Evolutionary conservation across 2,888 invertebrate genomes (phyloP).

Genomic region (Sphecodes monilicornis): DNA sequence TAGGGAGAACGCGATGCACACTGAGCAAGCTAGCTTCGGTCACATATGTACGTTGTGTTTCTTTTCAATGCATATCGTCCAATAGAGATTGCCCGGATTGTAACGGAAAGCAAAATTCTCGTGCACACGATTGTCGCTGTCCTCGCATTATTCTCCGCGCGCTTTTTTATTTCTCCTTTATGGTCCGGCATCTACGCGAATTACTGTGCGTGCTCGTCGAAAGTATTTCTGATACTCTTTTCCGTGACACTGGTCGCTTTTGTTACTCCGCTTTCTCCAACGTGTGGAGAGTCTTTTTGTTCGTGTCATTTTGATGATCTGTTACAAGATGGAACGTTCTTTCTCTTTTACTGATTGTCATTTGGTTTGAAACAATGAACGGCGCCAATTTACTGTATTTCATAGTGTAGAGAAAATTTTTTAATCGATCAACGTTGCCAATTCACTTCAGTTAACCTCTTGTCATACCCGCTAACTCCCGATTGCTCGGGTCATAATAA

Average conservation of each 20-base stretch:
- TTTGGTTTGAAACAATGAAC: too few relatives aligned
- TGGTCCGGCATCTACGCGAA: constrained; percentile 9
- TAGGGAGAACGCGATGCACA: constrained; percentile 32
- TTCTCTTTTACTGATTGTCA: too few relatives aligned
- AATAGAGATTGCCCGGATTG: constrained; percentile 63
- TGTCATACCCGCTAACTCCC: too few relatives aligned
- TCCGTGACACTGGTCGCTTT: not conserved
- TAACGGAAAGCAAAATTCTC: constrained; percentile 54
- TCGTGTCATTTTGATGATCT: not conserved
- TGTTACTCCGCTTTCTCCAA: not conserved
- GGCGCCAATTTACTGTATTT: too few relatives aligned
- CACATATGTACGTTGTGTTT: constrained; percentile 50
- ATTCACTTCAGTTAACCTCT: too few relatives aligned
- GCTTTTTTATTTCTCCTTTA: constrained; percentile 22
- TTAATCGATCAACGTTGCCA: too few relatives aligned
- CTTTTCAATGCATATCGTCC: constrained; percentile 69
- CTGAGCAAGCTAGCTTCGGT: constrained; percentile 56
- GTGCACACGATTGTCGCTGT: constrained; percentile 48
- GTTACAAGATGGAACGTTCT: not conserved
- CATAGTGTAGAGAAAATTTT: too few relatives aligned
- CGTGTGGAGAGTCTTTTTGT: not conserved
- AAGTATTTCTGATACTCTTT: constrained; percentile 19
- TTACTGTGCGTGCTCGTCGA: not conserved
- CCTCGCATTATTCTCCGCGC: constrained; percentile 42
- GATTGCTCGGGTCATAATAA: too few relatives aligned